Evolutionary conservation across 2,113 vertebrate genomes (phyloP), one percentile per base, ranked within the genome.

Genomic region (Galemys pyrenaicus): DNA sequence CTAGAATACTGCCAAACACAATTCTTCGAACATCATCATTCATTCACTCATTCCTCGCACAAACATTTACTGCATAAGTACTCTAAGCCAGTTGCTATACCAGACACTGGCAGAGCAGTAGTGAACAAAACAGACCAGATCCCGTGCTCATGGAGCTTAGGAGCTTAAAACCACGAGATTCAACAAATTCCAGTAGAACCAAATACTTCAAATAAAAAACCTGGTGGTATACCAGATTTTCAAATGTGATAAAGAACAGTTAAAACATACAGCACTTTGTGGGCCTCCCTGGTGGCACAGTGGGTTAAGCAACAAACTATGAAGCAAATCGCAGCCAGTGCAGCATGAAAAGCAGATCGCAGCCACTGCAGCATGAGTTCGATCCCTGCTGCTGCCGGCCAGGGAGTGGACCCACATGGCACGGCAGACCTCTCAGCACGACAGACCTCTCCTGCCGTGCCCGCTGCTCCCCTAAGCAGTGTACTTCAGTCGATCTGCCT

Each of bases 151-250:
- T 32, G 71, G 28, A 92, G n/a, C n/a, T 74, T 85, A n/a, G n/a
- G n/a, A n/a, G n/a, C n/a, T n/a, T 9, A 83, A 88, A 89, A 65
- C 77, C 68, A 56, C 44, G 60, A 71, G 64, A 78, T 65, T 1
- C 26, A 70, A 90, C 89, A 92, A 56, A 71, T n/a, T 65, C 49
- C 46, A 94, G n/a, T 39, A 74, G 13, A 90, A 60, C 44, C 81
- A 78, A 96, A 46, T 78, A 90, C 70, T 87, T 83, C 70, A 83
- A 88, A 88, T 58, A 58, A 87, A 85, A 86, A 93, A 89, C 39
- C 41, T 70, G 20, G 60, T 62, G 49, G 51, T 37, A 73, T 60
- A 60, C 26, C 9, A 30, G 56, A 83, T 84, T 84, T 92, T 75
- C 44, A 92, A 94, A 82, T 92, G 20, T 80, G 39, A 70, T 75